Conservation (phyloP, 2,888 invertebrate genomes). For the Pollenia amentaria region DNA sequence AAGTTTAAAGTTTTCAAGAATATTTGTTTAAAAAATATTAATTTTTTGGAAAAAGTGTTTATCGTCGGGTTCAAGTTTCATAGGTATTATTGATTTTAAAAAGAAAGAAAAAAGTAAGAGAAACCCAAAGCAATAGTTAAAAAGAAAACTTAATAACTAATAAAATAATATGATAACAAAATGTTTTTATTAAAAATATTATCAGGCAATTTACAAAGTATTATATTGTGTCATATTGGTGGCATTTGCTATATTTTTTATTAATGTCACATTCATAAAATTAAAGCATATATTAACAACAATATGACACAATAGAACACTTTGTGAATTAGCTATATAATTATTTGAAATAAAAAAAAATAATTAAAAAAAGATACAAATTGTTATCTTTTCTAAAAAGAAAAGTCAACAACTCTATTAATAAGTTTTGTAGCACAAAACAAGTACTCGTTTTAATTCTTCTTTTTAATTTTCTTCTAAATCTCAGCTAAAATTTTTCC, state of each 20-base stretch:
- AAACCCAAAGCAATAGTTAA: constrained; percentile 8
- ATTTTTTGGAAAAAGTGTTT: constrained; percentile 80
- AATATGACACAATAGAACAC: too few relatives aligned
- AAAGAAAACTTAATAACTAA: constrained; percentile 45
- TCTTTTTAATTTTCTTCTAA: constrained; percentile 27
- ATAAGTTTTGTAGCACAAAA: background rate
- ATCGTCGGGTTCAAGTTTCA: constrained; percentile 85
- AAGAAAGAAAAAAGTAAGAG: constrained; percentile 51
- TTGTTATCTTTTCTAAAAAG: background rate
- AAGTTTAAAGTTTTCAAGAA: constrained; percentile 61
- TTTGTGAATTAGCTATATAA: background rate
- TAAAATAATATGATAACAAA: background rate
- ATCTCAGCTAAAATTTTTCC: constrained; percentile 59
- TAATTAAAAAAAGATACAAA: background rate
- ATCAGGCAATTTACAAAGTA: too few relatives aligned
- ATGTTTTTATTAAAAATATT: constrained; percentile 24
- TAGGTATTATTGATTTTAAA: constrained; percentile 65
- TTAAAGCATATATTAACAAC: too few relatives aligned
- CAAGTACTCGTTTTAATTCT: constrained; percentile 24
- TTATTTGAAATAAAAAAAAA: constrained; percentile 4
- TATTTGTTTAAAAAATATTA: constrained; percentile 43
- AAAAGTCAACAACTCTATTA: background rate
- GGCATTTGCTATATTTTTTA: too few relatives aligned
- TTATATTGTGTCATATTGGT: too few relatives aligned
- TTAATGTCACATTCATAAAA: too few relatives aligned